phyloP scores from a whole-genome alignment of 2,113 vertebrate species.

The Scartelaos histophorus region DNA sequence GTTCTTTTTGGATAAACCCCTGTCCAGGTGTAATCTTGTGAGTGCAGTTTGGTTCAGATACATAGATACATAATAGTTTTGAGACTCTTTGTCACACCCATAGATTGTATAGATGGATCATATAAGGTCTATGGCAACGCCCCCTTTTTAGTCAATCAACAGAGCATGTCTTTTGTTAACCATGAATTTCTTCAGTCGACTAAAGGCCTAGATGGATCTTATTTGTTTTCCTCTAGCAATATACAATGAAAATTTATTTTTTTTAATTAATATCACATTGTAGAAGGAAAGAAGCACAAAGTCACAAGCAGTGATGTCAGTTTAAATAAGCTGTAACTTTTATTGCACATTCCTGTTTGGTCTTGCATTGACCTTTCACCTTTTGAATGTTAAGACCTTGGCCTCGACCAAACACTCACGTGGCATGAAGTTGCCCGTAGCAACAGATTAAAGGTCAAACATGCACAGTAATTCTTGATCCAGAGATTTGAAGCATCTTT shows the following conservation, averaged over 20 bases:
- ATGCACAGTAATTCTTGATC: slow-evolving; percentile 38
- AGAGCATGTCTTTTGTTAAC: no score
- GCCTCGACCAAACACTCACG: slow-evolving; percentile 66
- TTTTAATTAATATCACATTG: neutral
- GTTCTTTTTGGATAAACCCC: no score
- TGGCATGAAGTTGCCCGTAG: slow-evolving; percentile 47
- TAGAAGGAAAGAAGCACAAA: slow-evolving; percentile 30
- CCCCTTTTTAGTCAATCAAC: no score
- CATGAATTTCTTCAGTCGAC: no score
- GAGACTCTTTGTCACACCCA: no score
- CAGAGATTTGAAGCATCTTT: slow-evolving; percentile 59
- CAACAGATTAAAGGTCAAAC: slow-evolving; percentile 60
- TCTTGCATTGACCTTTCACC: slow-evolving; percentile 74
- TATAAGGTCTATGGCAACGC: no score
- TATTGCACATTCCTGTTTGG: slow-evolving; percentile 87
- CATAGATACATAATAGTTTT: no score
- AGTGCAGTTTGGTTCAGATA: no score
- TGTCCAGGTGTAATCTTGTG: no score
- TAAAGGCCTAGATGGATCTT: neutral
- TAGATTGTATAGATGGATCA: no score
- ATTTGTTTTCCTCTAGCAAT: neutral
- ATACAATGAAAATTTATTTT: neutral
- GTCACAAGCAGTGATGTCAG: slow-evolving; percentile 50
- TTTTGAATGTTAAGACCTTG: slow-evolving; percentile 59
- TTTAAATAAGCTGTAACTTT: slow-evolving; percentile 81